Conservation (phyloP, 2,113 vertebrate genomes). For the Centrocercus urophasianus region DNA sequence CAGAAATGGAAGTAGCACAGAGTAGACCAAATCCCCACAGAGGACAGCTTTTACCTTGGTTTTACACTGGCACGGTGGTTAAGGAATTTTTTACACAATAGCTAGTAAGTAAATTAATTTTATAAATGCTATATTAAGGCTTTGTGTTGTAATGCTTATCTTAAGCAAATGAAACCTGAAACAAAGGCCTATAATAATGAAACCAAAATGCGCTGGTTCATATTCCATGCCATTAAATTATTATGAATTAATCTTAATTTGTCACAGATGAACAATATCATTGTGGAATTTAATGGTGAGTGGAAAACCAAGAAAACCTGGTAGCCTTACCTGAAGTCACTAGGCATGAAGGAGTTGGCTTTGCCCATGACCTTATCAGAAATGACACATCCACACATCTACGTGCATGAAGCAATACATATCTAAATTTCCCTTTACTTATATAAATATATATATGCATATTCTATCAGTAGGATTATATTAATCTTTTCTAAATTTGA, state of each 20-base stretch:
- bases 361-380: background rate
- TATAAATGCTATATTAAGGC: background rate
- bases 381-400: background rate
- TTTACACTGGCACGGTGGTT: background rate
- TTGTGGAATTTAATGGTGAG: rapidly evolving
- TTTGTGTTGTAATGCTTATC: background rate
- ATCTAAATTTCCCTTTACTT: too few relatives aligned
- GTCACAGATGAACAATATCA: background rate
- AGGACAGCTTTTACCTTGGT: background rate
- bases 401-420: background rate
- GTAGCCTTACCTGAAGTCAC: background rate
- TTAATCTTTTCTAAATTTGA: background rate
- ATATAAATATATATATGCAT: too few relatives aligned
- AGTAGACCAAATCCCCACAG: background rate
- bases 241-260: background rate
- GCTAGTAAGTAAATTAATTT: background rate
- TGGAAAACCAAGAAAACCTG: background rate
- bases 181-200: background rate
- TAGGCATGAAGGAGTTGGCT: background rate
- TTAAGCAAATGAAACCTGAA: background rate
- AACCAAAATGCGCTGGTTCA: background rate
- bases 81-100: background rate
- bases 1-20: background rate
- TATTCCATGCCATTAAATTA: background rate
- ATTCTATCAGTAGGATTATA: background rate